phyloP scores from a whole-genome alignment of 2,113 vertebrate genomes.

The Proteles cristata region DNA sequence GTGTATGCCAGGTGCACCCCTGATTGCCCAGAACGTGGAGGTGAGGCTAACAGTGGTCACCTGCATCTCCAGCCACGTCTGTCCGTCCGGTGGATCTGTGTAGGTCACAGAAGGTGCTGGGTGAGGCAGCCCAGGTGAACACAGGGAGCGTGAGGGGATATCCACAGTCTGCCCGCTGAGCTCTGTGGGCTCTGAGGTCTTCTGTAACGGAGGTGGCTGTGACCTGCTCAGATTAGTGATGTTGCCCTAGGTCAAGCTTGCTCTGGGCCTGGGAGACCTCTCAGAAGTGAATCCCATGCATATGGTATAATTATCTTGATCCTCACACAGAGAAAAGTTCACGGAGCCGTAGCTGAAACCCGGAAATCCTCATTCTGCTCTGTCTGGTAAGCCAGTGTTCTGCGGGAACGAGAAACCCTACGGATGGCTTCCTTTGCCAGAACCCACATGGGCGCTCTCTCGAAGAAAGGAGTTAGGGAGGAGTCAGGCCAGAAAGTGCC shows the following conservation, averaged over 20 bases:
- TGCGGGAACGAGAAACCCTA: background rate
- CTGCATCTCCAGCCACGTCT: background rate
- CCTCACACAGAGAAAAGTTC: background rate
- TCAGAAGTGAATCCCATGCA: background rate
- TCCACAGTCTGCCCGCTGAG: background rate
- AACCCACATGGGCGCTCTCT: background rate
- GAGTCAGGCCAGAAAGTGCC: background rate
- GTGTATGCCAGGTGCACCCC: too few relatives aligned
- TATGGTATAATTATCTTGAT: background rate
- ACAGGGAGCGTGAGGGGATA: rapidly evolving
- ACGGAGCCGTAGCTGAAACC: background rate
- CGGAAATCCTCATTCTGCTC: background rate
- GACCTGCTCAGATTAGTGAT: too few relatives aligned
- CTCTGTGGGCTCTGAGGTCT: background rate
- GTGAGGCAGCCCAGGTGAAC: background rate
- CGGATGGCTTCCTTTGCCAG: background rate
- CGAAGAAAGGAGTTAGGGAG: background rate
- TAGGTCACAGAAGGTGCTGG: too few relatives aligned
- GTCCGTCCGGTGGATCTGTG: background rate
- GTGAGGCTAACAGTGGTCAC: background rate
- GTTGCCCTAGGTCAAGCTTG: background rate
- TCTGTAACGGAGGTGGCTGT: background rate
- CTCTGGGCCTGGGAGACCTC: background rate
- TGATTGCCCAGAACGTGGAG: too few relatives aligned
- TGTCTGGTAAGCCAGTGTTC: background rate